A percentile compares a stretch with the other conserved stretches of the same genome.
Evolutionary conservation across 2,888 invertebrate species (phyloP).

Genomic region (Agonopterix heracliana): DNA sequence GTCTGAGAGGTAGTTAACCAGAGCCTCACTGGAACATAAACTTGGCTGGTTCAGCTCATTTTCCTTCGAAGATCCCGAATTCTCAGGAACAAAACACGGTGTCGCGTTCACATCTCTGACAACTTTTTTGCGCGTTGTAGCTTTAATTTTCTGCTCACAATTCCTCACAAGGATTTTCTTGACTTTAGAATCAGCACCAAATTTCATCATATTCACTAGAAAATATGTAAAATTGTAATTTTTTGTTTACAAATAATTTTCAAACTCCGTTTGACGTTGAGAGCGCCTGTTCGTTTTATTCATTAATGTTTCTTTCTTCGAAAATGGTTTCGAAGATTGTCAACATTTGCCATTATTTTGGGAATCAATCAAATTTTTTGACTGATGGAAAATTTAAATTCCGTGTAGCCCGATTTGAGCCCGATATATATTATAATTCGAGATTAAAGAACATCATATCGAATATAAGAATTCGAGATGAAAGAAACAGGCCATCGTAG

Average conservation of each 20-base stretch:
- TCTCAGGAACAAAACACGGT: background rate
- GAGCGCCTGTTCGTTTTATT: background rate
- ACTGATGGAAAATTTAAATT: too few species aligned
- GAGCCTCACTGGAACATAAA: constrained; percentile 54
- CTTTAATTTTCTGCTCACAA: constrained; percentile 40
- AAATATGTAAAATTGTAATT: background rate
- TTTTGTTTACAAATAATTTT: background rate
- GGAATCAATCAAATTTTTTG: too few species aligned
- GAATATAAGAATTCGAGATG: too few species aligned
- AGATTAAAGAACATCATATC: too few species aligned
- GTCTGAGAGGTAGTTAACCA: constrained; percentile 53
- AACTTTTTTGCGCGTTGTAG: constrained; percentile 26
- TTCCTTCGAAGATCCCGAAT: constrained; percentile 26
- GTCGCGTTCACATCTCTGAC: constrained; percentile 33
- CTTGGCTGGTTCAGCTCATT: constrained; percentile 43
- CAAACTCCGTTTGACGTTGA: background rate
- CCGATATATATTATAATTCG: too few species aligned
- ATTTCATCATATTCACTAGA: constrained; percentile 36
- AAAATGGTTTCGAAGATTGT: too few species aligned
- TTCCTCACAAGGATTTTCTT: constrained; percentile 60
- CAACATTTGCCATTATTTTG: too few species aligned
- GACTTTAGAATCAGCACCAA: constrained; percentile 48
- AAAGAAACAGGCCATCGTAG: too few species aligned
- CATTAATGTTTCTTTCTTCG: background rate
- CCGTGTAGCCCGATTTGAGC: too few species aligned